These are phyloP conservation scores for Arge pagana DNA, from an alignment of 2,888 invertebrate genomes.

Conservation along the genomic window DNA sequence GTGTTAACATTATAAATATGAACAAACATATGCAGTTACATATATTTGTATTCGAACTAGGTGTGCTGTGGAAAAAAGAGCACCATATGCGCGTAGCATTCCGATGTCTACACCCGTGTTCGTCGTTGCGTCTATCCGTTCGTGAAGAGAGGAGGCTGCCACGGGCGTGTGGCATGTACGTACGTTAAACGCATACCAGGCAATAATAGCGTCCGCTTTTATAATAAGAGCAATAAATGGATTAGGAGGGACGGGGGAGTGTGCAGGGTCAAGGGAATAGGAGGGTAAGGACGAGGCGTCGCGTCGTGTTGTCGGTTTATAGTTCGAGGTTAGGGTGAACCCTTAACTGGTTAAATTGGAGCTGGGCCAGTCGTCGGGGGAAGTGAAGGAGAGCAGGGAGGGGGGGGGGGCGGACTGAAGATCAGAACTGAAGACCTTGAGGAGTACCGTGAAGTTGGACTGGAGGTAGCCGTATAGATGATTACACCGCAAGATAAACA, in stretches of 20 bases:
- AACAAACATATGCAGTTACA: too few species aligned
- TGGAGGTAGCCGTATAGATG: constrained; percentile 29
- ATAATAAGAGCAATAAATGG: constrained; percentile 41
- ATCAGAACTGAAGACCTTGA: neutral
- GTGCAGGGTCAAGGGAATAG: constrained; percentile 1
- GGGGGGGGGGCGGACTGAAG: too few species aligned
- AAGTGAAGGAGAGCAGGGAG: too few species aligned
- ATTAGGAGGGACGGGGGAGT: constrained; percentile 33
- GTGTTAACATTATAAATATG: too few species aligned
- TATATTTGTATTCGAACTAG: too few species aligned
- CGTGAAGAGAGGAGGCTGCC: neutral
- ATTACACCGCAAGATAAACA: constrained; percentile 44
- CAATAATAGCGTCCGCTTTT: constrained; percentile 24
- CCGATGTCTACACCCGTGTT: constrained; percentile 18
- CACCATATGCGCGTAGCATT: neutral
- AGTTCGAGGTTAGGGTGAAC: constrained; percentile 34
- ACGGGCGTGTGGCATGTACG: neutral
- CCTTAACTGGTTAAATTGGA: constrained; percentile 45
- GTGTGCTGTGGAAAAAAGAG: too few species aligned
- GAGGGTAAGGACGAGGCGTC: constrained; percentile 29
- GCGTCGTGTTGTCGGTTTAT: constrained; percentile 22
- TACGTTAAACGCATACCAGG: neutral
- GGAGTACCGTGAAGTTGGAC: constrained; percentile 28
- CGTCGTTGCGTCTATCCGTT: too few species aligned
- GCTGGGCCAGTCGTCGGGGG: too few species aligned